These are phyloP conservation scores for Alcedo atthis DNA, from an alignment of 2,797 vertebrate genomes.

Conservation along the genomic window DNA sequence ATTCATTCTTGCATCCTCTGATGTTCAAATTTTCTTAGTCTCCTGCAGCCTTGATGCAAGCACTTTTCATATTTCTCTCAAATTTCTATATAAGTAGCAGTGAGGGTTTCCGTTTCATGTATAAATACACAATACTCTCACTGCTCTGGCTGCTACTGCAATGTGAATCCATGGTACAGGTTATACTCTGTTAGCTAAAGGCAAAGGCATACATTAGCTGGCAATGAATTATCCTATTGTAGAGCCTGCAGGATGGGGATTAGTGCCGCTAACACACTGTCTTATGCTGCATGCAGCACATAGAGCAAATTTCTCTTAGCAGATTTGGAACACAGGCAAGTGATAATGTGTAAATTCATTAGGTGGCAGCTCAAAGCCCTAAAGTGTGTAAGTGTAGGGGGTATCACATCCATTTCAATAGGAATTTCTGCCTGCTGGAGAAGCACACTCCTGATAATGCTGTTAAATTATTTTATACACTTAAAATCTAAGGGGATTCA, in stretches of 20 bases:
- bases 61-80: slow-evolving; percentile 27
- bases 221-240: slow-evolving; percentile 1
- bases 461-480: neutral
- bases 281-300: neutral
- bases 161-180: neutral
- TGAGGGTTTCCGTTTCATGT: slow-evolving; percentile 10
- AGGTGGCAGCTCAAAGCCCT: neutral
- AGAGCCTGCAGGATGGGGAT: neutral
- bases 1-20: neutral
- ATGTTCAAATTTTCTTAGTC: slow-evolving; percentile 8
- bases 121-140: neutral
- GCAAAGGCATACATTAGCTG: neutral
- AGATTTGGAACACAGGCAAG: slow-evolving; percentile 14
- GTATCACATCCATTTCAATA: neutral
- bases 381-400: neutral
- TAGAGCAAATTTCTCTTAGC: neutral
- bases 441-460: neutral
- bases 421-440: slow-evolving; percentile 1
- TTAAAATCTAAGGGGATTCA: neutral
- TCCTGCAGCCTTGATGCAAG: slow-evolving; percentile 19
- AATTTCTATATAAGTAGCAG: slow-evolving; percentile 1
- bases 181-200: slow-evolving; percentile 5
- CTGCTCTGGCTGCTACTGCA: neutral
- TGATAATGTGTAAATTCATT: neutral
- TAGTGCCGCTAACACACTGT: neutral